phyloP scores from a whole-genome alignment of 1,140 invertebrate species.

The Drosophila triauraria region DNA sequence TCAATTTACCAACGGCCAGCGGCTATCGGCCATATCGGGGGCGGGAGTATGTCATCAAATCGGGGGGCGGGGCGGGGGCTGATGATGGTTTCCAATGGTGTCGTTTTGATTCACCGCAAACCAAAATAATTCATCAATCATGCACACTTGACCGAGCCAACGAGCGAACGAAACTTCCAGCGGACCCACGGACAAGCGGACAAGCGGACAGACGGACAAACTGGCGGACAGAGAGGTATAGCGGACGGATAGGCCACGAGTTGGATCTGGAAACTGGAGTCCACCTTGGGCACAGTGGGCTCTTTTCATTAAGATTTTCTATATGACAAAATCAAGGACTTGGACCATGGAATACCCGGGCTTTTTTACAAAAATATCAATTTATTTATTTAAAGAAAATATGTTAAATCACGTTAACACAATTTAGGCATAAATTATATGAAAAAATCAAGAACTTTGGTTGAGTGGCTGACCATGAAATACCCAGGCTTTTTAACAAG shows the following conservation, averaged over 20 bases:
- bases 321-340: neutral
- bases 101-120: slow-evolving; percentile 82
- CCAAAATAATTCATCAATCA: slow-evolving; percentile 84
- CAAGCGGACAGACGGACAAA: neutral
- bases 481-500: too few species aligned
- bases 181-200: neutral
- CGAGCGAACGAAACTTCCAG: slow-evolving; percentile 7
- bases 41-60: slow-evolving; percentile 76
- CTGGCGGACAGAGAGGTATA: neutral
- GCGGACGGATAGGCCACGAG: neutral
- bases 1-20: slow-evolving; percentile 61
- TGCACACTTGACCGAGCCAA: slow-evolving; percentile 75
- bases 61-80: slow-evolving; percentile 18
- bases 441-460: too few species aligned
- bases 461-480: too few species aligned
- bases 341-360: neutral
- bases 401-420: too few species aligned
- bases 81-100: slow-evolving; percentile 59
- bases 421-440: too few species aligned
- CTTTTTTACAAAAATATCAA: too few species aligned
- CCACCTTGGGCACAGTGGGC: slow-evolving; percentile 16
- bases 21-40: neutral
- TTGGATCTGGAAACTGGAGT: slow-evolving; percentile 4
- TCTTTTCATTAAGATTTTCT: neutral
- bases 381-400: too few species aligned